phyloP scores from a whole-genome alignment of 1,140 invertebrate species.

The Nilaparvata lugens region DNA sequence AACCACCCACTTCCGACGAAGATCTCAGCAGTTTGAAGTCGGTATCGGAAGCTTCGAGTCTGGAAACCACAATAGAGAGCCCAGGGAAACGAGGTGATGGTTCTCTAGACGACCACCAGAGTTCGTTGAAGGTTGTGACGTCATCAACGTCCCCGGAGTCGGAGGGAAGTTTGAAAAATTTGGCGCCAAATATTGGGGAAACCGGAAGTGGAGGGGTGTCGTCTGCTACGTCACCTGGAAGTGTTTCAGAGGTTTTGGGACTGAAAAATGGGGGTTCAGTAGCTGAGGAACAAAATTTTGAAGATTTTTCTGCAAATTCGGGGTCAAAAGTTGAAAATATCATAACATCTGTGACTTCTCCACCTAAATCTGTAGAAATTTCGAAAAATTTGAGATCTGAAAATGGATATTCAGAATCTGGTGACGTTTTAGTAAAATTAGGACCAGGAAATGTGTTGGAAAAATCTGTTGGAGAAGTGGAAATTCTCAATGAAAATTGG shows the following conservation, averaged over 20 bases:
- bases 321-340: no score
- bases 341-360: no score
- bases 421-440: no score
- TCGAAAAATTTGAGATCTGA: not conserved
- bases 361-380: no score
- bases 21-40: slow-evolving; percentile 12
- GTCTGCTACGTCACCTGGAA: no score
- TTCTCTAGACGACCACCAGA: not conserved
- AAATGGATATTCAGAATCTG: no score
- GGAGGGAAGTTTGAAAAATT: not conserved
- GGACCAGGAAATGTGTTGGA: no score
- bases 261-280: not conserved
- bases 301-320: not conserved
- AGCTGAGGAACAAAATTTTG: slow-evolving; percentile 1
- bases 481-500: not conserved
- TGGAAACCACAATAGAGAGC: slow-evolving; percentile 9
- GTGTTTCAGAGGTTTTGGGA: not conserved
- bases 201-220: no score
- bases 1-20: not conserved
- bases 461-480: no score
- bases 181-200: not conserved
- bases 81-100: not conserved
- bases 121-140: not conserved
- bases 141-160: not conserved
- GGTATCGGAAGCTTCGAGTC: slow-evolving; percentile 9